A percentile compares a stretch with the other conserved stretches of the same genome.
These are phyloP conservation scores for Grallaria varia DNA, from an alignment of 2,113 vertebrate species.

Conservation along the genomic window DNA sequence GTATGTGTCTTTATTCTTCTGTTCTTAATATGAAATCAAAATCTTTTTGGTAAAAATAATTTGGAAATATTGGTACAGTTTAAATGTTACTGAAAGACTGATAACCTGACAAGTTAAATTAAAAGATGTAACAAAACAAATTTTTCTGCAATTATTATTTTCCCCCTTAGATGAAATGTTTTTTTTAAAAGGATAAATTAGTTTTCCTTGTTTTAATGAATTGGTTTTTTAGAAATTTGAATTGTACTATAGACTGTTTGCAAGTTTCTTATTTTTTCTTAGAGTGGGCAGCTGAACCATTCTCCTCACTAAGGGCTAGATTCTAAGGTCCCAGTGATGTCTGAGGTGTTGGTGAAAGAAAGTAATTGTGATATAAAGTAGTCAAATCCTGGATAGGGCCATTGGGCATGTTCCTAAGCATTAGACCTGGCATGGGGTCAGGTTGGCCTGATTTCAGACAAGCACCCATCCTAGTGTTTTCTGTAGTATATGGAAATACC, in stretches of 20 bases:
- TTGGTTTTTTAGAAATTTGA: neutral
- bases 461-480: neutral
- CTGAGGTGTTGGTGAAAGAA: neutral
- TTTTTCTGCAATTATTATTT: neutral
- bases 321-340: neutral
- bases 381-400: neutral
- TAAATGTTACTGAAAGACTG: neutral
- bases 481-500: neutral
- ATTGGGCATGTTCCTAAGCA: neutral
- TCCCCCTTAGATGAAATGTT: neutral
- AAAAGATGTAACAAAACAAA: neutral
- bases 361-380: neutral
- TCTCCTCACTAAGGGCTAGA: neutral
- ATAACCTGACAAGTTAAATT: neutral
- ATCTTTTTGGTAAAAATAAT: neutral
- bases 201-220: neutral
- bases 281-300: neutral
- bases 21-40: neutral
- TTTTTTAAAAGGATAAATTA: neutral
- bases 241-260: neutral
- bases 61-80: neutral
- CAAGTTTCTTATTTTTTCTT: neutral
- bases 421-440: neutral
- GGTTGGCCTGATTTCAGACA: neutral
- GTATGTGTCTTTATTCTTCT: neutral